Evolutionary conservation across 2,113 vertebrate species (phyloP).

Genomic region (Halichoeres trimaculatus): DNA sequence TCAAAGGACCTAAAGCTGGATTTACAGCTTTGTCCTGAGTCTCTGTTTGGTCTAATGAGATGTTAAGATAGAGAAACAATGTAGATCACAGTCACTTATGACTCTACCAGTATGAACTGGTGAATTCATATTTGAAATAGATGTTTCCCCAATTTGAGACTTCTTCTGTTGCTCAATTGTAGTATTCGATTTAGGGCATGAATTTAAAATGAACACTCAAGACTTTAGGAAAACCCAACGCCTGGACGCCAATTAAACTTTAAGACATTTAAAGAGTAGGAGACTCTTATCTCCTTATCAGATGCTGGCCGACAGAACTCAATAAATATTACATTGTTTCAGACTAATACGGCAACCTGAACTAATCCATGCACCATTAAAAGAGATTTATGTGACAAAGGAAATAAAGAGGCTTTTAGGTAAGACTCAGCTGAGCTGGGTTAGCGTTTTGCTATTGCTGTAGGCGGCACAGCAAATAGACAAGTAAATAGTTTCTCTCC

Average conservation of each 20-base stretch:
- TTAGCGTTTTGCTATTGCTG: neutral
- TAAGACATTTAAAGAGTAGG: conserved; percentile 42
- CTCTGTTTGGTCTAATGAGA: conserved; percentile 21
- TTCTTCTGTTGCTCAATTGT: neutral
- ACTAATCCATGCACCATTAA: conserved; percentile 23
- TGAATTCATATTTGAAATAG: neutral
- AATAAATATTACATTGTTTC: conserved; percentile 71
- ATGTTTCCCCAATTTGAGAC: neutral
- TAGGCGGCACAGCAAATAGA: neutral
- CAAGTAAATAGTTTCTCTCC: no score
- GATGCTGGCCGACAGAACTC: conserved; percentile 35
- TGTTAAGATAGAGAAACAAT: neutral
- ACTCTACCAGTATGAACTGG: no score
- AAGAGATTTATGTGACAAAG: conserved; percentile 3
- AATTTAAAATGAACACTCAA: conserved; percentile 38
- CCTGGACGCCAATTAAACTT: conserved; percentile 71
- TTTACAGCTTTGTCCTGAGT: conserved; percentile 55
- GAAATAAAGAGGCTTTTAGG: neutral
- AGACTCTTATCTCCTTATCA: conserved; percentile 62
- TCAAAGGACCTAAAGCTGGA: conserved; percentile 63
- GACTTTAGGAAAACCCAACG: conserved; percentile 64
- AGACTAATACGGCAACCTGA: conserved; percentile 48
- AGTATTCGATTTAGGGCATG: conserved; percentile 23
- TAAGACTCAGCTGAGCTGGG: neutral
- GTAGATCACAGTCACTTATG: neutral